Conservation (phyloP, 2,797 vertebrate genomes). For the Naso thynnoides region DNA sequence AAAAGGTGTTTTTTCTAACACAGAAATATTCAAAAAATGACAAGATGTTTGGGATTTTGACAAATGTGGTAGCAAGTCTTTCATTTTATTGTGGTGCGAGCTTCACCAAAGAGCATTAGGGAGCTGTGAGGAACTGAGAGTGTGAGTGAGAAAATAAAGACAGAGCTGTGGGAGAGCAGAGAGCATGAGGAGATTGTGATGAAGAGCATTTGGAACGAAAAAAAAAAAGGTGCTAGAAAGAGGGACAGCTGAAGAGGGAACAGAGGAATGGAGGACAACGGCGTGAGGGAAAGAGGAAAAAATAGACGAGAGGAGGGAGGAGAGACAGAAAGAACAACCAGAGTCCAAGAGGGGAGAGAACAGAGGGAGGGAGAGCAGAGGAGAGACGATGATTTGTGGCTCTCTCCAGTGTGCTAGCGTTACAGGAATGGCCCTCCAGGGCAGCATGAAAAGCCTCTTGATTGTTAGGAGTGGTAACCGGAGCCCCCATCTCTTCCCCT, state of each 20-base stretch:
- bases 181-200: conserved; percentile 48
- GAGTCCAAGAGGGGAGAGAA: conserved; percentile 50
- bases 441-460: conserved; percentile 86
- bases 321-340: background rate
- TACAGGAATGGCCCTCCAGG: conserved; percentile 87
- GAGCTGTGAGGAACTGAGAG: conserved; percentile 31
- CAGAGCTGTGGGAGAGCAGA: conserved; percentile 50
- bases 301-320: background rate
- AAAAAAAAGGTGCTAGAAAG: conserved; percentile 34
- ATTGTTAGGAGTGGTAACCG: conserved; percentile 86
- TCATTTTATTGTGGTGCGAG: conserved; percentile 17
- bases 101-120: conserved; percentile 15
- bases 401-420: conserved; percentile 83
- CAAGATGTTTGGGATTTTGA: conserved; percentile 31
- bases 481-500: conserved; percentile 80
- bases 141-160: conserved; percentile 34
- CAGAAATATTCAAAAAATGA: conserved; percentile 30
- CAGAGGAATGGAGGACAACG: conserved; percentile 12
- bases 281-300: background rate
- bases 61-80: conserved; percentile 15
- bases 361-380: conserved; percentile 29
- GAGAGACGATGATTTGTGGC: conserved; percentile 83
- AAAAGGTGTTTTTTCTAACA: conserved; percentile 25
- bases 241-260: conserved; percentile 14
- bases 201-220: conserved; percentile 49